These are phyloP conservation scores for Phoxinus dragarum DNA, from an alignment of 2,797 vertebrate genomes.

Conservation along the genomic window DNA sequence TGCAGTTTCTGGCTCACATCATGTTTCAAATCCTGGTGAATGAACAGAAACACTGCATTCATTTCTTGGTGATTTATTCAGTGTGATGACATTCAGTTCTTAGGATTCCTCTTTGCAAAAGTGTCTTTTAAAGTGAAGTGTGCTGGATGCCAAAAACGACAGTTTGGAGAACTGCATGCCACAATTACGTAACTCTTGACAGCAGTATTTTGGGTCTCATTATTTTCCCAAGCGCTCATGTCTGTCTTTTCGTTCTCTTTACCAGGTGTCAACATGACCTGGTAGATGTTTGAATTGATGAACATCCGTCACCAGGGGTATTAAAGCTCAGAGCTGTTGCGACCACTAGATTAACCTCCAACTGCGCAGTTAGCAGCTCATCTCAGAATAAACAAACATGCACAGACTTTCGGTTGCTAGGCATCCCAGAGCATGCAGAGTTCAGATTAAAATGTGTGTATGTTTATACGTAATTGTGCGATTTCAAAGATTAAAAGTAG, in stretches of 20 bases:
- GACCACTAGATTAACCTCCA: constrained; percentile 50
- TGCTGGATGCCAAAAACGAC: constrained; percentile 15
- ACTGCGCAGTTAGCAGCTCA: constrained; percentile 27
- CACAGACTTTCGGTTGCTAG: constrained; percentile 62
- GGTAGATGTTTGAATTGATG: constrained; percentile 24
- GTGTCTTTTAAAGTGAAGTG: not conserved
- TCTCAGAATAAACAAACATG: constrained; percentile 58
- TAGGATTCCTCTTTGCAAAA: constrained; percentile 4
- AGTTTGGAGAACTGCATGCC: not conserved
- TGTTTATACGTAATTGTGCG: constrained; percentile 1
- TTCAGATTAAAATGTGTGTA: constrained; percentile 12
- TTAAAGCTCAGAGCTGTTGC: constrained; percentile 32
- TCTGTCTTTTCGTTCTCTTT: constrained; percentile 62
- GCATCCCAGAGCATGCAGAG: constrained; percentile 14
- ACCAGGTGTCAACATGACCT: constrained; percentile 50
- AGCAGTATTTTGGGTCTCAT: constrained; percentile 21
- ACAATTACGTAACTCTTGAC: constrained; percentile 13
- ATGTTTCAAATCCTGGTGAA: constrained; percentile 3
- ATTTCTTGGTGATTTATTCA: constrained; percentile 3
- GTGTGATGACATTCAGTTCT: constrained; percentile 4
- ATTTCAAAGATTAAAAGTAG: not conserved
- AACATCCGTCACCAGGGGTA: constrained; percentile 22
- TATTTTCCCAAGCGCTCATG: constrained; percentile 30
- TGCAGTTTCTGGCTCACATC: not conserved
- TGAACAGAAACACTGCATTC: constrained; percentile 2